Conservation (phyloP, 1,140 invertebrate genomes). For the Diprion similis region DNA sequence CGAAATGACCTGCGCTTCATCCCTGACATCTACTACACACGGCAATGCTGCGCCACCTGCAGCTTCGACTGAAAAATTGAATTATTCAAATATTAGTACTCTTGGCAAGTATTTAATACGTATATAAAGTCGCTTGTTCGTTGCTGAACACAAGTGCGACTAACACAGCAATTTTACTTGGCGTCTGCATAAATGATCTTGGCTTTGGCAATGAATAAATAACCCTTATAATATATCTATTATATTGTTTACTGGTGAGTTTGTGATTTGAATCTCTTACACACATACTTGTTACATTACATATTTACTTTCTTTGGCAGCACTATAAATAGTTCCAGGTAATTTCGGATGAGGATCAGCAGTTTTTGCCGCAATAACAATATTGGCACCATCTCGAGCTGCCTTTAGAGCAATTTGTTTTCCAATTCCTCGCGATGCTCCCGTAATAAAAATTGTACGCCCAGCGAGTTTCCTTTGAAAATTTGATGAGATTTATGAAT, state of each 20-base stretch:
- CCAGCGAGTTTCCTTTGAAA: conserved; percentile 84
- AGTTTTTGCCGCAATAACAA: conserved; percentile 97
- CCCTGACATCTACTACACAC: conserved; percentile 92
- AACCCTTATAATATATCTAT: conserved; percentile 4
- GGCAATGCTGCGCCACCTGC: conserved; percentile 91
- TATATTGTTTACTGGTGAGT: not conserved
- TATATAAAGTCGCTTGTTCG: no score
- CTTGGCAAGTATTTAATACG: not conserved
- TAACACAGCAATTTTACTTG: no score
- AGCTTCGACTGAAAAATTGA: conserved; percentile 78
- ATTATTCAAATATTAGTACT: conserved; percentile 15
- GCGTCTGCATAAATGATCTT: no score
- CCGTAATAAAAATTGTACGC: conserved; percentile 93
- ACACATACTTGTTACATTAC: conserved; percentile 13
- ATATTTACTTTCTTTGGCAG: conserved; percentile 90
- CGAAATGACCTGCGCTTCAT: conserved; percentile 80
- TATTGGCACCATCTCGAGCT: conserved; percentile 93
- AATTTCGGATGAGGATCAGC: conserved; percentile 94
- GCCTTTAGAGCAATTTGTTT: conserved; percentile 95
- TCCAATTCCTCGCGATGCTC: conserved; percentile 96
- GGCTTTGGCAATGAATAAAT: no score
- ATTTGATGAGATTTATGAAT: conserved; percentile 21
- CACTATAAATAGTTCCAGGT: conserved; percentile 97
- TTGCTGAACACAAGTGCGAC: no score
- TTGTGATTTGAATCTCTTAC: no score